These are phyloP conservation scores for Agrypnia vestita DNA, from an alignment of 1,140 invertebrate species.

Conservation along the genomic window DNA sequence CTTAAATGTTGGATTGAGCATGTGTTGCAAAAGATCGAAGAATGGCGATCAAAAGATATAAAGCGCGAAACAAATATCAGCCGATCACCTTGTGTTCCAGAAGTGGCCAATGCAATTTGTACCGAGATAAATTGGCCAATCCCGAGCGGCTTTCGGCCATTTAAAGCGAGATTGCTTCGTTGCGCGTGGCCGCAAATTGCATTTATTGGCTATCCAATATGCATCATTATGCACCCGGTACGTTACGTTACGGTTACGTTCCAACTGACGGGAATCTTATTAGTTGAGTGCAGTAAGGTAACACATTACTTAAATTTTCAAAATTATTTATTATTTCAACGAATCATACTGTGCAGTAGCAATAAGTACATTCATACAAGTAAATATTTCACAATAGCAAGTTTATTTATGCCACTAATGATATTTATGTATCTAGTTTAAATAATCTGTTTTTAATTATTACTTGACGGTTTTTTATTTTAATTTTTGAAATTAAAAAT, in stretches of 20 bases:
- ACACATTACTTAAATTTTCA: no score
- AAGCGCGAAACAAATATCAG: neutral
- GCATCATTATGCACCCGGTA: conserved; percentile 30
- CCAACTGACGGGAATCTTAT: neutral
- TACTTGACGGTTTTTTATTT: no score
- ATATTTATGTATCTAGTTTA: no score
- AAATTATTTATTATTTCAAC: no score
- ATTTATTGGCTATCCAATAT: conserved; percentile 22
- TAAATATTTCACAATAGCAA: no score
- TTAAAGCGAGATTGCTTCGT: conserved; percentile 3
- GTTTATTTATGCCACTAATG: no score
- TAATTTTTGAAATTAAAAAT: no score
- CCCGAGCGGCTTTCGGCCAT: conserved; percentile 6
- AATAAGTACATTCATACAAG: no score
- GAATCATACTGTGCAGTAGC: no score
- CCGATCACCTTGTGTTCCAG: neutral
- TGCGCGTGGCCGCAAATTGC: conserved; percentile 28
- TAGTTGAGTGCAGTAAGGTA: neutral
- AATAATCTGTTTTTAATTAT: no score
- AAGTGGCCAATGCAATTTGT: conserved; percentile 1
- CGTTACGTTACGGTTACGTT: neutral
- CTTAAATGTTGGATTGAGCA: no score
- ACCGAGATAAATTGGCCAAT: conserved; percentile 11
- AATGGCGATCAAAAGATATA: neutral
- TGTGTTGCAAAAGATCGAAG: no score